Conservation (phyloP, 92 coral and sea anemone species). For the Hydrozoanthus gracilis region DNA sequence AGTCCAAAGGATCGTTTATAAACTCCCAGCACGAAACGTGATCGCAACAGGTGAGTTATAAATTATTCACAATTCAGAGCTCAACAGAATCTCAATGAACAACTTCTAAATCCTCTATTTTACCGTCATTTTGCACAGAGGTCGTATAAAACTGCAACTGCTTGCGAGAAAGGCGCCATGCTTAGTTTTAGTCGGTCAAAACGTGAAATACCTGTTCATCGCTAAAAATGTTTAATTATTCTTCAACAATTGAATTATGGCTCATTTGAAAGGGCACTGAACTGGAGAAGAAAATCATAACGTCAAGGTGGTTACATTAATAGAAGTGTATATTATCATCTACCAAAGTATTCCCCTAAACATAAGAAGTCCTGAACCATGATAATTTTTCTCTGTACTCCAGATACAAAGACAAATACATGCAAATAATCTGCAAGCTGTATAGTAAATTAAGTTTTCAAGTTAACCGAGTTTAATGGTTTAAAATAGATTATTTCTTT, state of each 20-base stretch:
- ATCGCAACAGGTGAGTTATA: conserved; percentile 35
- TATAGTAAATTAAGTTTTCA: neutral
- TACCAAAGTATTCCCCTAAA: neutral
- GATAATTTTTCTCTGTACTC: neutral
- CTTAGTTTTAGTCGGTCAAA: neutral
- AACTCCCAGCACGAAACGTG: conserved; percentile 20
- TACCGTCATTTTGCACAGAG: neutral
- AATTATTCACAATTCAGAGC: neutral
- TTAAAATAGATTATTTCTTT: too few relatives aligned
- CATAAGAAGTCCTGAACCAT: neutral
- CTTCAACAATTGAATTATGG: neutral
- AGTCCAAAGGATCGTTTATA: conserved; percentile 17
- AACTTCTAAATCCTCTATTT: neutral
- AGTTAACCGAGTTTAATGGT: neutral
- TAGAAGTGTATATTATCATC: neutral
- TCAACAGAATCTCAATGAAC: neutral
- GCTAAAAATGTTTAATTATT: neutral
- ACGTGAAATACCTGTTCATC: neutral
- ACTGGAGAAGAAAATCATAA: conserved; percentile 19
- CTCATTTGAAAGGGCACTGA: neutral
- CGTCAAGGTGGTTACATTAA: neutral
- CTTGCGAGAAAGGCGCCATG: neutral
- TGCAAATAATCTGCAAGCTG: too few relatives aligned
- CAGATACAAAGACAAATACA: neutral
- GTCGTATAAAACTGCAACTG: neutral